phyloP scores from a whole-genome alignment of 2,113 vertebrate species.

The Nestor notabilis region DNA sequence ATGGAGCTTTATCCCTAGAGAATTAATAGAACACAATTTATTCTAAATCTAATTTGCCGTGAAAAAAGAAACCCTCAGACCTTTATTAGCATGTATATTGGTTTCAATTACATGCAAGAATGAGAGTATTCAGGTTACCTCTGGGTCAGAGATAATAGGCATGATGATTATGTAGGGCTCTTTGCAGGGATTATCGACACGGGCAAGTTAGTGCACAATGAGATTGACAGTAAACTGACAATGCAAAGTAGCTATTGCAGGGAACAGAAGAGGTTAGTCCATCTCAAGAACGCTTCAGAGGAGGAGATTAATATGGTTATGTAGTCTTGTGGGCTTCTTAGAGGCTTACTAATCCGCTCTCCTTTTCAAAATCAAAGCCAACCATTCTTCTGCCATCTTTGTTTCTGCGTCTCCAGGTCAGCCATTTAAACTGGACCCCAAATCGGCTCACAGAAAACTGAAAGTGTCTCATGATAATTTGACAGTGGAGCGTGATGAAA shows the following conservation, averaged over 20 bases:
- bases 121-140: slow-evolving; percentile 45
- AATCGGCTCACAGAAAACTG: slow-evolving; percentile 94
- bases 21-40: background rate
- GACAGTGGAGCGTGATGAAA: slow-evolving; percentile 96
- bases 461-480: slow-evolving; percentile 95
- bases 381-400: background rate
- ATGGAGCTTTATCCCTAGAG: background rate
- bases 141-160: slow-evolving; percentile 34
- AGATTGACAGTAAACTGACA: slow-evolving; percentile 19
- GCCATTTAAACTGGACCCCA: slow-evolving; percentile 96
- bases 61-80: slow-evolving; percentile 33
- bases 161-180: background rate
- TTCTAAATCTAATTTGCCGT: slow-evolving; percentile 28
- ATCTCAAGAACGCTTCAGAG: background rate
- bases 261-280: background rate
- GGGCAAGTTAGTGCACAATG: background rate
- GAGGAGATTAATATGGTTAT: slow-evolving; percentile 2
- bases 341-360: background rate
- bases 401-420: slow-evolving; percentile 81
- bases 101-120: slow-evolving; percentile 45
- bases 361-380: background rate
- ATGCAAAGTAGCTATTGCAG: background rate
- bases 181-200: background rate
- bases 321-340: background rate
- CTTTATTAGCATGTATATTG: slow-evolving; percentile 60